These are phyloP conservation scores for Diabrotica undecimpunctata DNA, from an alignment of 1,140 invertebrate species.

Conservation along the genomic window DNA sequence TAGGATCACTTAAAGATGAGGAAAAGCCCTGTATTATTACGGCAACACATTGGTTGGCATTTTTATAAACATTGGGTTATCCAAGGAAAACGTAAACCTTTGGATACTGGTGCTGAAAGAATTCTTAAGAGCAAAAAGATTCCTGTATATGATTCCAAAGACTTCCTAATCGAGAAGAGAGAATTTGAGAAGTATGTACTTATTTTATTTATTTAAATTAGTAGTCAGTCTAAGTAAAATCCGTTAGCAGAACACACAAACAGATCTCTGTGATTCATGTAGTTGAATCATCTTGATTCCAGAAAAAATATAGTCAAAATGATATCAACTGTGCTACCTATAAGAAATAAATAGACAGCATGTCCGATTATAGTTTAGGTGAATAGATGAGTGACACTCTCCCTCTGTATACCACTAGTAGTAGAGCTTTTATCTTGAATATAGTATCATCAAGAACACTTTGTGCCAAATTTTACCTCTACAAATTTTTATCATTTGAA, in stretches of 20 bases:
- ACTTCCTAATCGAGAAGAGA: conserved; percentile 49
- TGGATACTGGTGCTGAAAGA: conserved; percentile 52
- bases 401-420: too few relatives aligned
- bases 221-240: not conserved
- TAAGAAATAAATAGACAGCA: too few relatives aligned
- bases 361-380: too few relatives aligned
- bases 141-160: conserved; percentile 52
- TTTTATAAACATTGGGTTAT: conserved; percentile 64
- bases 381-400: too few relatives aligned
- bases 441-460: too few relatives aligned
- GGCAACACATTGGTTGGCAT: conserved; percentile 66
- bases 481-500: too few relatives aligned
- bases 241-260: too few relatives aligned
- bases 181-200: conserved; percentile 39
- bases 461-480: too few relatives aligned
- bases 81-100: conserved; percentile 55
- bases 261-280: too few relatives aligned
- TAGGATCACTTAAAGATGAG: conserved; percentile 52
- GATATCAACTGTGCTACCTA: too few relatives aligned
- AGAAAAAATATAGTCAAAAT: too few relatives aligned
- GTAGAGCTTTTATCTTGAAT: too few relatives aligned
- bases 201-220: conserved; percentile 5
- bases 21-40: conserved; percentile 55
- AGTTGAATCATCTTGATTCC: not conserved
- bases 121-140: conserved; percentile 53